These are phyloP conservation scores for Polyommatus icarus DNA, from an alignment of 2,888 invertebrate species.

Conservation along the genomic window DNA sequence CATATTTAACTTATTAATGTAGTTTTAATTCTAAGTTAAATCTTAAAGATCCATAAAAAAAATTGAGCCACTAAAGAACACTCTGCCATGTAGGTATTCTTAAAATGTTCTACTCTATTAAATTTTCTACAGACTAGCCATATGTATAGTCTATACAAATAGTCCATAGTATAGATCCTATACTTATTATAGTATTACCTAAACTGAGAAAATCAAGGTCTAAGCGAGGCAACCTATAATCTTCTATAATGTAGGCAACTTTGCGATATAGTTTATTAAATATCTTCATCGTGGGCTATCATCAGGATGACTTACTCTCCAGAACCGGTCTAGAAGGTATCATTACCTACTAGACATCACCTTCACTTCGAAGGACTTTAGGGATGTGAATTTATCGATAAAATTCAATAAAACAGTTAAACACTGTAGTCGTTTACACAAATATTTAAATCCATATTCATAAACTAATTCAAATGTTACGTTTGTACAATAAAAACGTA, in stretches of 20 bases:
- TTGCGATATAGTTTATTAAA: conserved; percentile 25
- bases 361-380: conserved; percentile 24
- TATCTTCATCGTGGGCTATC: conserved; percentile 24
- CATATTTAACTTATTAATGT: neutral
- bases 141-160: neutral
- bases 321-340: neutral
- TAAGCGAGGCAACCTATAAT: neutral
- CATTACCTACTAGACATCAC: conserved; percentile 23
- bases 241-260: conserved; percentile 12
- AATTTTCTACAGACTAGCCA: neutral
- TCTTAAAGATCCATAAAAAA: neutral
- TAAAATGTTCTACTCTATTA: too few species aligned
- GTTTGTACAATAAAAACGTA: too few species aligned
- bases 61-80: neutral
- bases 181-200: neutral
- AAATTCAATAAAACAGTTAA: neutral
- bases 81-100: too few species aligned
- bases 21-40: too few species aligned
- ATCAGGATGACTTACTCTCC: conserved; percentile 22
- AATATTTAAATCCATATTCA: too few species aligned
- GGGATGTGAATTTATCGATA: conserved; percentile 46
- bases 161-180: neutral
- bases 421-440: too few species aligned
- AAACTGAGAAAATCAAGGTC: neutral
- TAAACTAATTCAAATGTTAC: too few species aligned